Conservation (phyloP, 1,140 invertebrate species). For the Brachionus rubens region DNA sequence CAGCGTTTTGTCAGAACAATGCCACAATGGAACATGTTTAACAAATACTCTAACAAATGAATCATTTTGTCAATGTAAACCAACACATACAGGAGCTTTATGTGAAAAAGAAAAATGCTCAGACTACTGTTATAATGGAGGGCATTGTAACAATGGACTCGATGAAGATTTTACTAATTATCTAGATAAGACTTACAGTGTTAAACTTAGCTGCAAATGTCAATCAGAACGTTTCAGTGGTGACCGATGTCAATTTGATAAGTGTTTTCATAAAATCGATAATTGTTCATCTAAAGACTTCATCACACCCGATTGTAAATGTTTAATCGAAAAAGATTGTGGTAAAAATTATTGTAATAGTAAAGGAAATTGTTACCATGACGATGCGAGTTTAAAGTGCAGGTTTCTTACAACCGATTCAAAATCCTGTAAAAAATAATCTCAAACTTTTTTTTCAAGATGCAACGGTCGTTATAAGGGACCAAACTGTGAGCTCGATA, state of each 20-base stretch:
- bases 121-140: slow-evolving; percentile 31
- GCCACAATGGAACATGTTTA: background rate
- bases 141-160: background rate
- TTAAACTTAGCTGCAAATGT: slow-evolving; percentile 18
- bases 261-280: background rate
- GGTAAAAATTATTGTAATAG: slow-evolving; percentile 1
- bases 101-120: background rate
- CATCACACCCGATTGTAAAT: slow-evolving; percentile 13
- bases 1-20: no score
- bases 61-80: background rate
- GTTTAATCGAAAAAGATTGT: slow-evolving; percentile 1
- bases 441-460: background rate
- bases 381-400: background rate
- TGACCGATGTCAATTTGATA: slow-evolving; percentile 33
- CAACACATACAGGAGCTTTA: background rate
- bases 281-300: background rate
- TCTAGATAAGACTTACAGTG: background rate
- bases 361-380: background rate
- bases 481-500: background rate
- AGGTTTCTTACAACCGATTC: background rate
- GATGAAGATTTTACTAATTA: background rate
- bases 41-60: background rate
- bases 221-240: slow-evolving; percentile 16
- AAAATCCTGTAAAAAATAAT: no score
- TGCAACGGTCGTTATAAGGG: background rate